A percentile compares a stretch with the other conserved stretches of the same genome.
Evolutionary conservation across 2,888 invertebrate species (phyloP).

Genomic region (Nemapogon koenigi): DNA sequence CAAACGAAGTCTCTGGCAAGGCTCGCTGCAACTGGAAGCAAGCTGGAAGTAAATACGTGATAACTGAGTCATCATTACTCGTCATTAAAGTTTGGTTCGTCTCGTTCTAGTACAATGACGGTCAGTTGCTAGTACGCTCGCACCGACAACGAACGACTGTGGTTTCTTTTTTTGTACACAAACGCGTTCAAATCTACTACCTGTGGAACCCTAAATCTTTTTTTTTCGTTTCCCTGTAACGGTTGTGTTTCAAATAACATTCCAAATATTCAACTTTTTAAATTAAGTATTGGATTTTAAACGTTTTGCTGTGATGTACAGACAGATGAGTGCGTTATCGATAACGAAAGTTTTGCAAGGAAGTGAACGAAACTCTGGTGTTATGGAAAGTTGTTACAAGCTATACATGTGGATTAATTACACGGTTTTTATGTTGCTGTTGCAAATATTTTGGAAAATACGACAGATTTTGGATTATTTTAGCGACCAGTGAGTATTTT

Average conservation of each 20-base stretch:
- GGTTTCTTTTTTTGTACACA: too few relatives aligned
- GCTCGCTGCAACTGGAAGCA: too few relatives aligned
- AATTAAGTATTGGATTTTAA: background rate
- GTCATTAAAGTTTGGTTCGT: conserved; percentile 29
- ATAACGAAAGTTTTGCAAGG: conserved; percentile 45
- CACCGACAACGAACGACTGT: too few relatives aligned
- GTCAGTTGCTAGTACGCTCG: conserved; percentile 3
- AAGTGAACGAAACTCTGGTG: conserved; percentile 33
- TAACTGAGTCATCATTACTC: conserved; percentile 53
- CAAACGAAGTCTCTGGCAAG: background rate
- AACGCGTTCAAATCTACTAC: too few relatives aligned
- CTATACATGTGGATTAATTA: conserved; percentile 56
- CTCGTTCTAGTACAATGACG: too few relatives aligned
- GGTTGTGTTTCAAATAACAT: too few relatives aligned
- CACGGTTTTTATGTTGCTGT: conserved; percentile 49
- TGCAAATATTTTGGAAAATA: conserved; percentile 59
- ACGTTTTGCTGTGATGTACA: background rate
- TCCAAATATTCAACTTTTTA: background rate
- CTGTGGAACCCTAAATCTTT: too few relatives aligned
- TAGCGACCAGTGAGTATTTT: conserved; percentile 41
- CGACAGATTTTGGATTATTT: conserved; percentile 56
- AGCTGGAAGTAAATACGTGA: conserved; percentile 15
- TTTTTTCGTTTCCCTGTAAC: too few relatives aligned
- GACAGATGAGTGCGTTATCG: conserved; percentile 54
- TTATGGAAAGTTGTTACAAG: conserved; percentile 55